A percentile compares a stretch with the other conserved stretches of the same genome.
phyloP scores from a whole-genome alignment of 2,797 vertebrate genomes.

The Neosilurus mollespiculum region DNA sequence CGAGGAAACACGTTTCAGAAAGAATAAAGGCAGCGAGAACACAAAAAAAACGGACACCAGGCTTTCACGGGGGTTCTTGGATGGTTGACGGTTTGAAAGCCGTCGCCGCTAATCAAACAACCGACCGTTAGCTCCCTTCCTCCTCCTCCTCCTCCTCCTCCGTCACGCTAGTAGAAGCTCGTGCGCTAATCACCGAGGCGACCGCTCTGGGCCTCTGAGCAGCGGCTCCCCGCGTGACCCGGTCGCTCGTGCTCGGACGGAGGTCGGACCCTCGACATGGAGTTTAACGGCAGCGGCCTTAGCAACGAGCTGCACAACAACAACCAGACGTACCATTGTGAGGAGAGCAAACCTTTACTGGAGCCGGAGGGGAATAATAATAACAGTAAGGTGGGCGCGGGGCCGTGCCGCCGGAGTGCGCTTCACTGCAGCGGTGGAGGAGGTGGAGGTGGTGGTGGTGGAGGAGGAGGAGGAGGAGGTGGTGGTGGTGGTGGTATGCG shows the following conservation, averaged over 20 bases:
- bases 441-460: slow-evolving; percentile 61
- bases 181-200: slow-evolving; percentile 46
- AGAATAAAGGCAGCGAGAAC: slow-evolving; percentile 50
- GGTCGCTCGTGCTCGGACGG: neutral
- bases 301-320: slow-evolving; percentile 82
- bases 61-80: slow-evolving; percentile 43
- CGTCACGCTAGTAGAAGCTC: neutral
- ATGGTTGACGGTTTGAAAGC: slow-evolving; percentile 48
- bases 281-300: slow-evolving; percentile 81
- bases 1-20: slow-evolving; percentile 63
- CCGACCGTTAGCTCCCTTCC: slow-evolving; percentile 42
- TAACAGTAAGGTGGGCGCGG: slow-evolving; percentile 76
- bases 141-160: too few relatives aligned
- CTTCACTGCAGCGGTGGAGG: slow-evolving; percentile 82
- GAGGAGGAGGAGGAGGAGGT: slow-evolving; percentile 67
- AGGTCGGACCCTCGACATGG: slow-evolving; percentile 70
- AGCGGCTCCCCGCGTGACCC: slow-evolving; percentile 24
- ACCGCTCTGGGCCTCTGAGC: slow-evolving; percentile 20
- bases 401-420: slow-evolving; percentile 83
- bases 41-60: slow-evolving; percentile 51
- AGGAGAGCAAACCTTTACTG: slow-evolving; percentile 92
- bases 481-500: slow-evolving; percentile 81
- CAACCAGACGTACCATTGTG: slow-evolving; percentile 83
- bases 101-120: slow-evolving; percentile 36
- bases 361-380: slow-evolving; percentile 79